These are phyloP conservation scores for Hylaea fasciaria DNA, from an alignment of 2,888 invertebrate genomes.

Conservation along the genomic window DNA sequence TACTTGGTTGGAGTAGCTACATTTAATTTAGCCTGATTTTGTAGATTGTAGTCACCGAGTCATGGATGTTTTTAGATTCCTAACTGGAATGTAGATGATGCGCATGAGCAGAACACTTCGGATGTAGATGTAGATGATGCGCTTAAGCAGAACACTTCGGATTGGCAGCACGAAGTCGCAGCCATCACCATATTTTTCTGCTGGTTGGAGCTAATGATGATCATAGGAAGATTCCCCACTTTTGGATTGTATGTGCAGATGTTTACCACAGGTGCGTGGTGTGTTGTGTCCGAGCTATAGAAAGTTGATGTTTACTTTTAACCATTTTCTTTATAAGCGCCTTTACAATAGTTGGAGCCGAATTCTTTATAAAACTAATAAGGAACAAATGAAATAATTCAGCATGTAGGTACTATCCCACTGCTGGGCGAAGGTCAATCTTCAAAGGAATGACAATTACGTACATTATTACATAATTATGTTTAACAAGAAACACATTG, in stretches of 20 bases:
- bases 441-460: too few species aligned
- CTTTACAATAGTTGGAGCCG: not conserved
- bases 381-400: too few species aligned
- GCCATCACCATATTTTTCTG: conserved; percentile 91
- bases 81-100: conserved; percentile 24
- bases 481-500: too few species aligned
- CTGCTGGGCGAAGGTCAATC: too few species aligned
- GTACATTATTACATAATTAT: too few species aligned
- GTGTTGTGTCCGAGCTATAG: conserved; percentile 2
- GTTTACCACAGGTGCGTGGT: conserved; percentile 88
- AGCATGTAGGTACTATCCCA: too few species aligned
- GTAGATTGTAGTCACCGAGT: not conserved
- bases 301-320: not conserved
- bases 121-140: conserved; percentile 48
- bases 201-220: conserved; percentile 94
- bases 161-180: conserved; percentile 92
- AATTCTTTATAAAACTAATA: not conserved
- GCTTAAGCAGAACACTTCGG: conserved; percentile 62
- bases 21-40: not conserved
- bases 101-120: conserved; percentile 60
- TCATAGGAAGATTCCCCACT: conserved; percentile 93
- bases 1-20: not conserved
- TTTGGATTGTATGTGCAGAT: conserved; percentile 95
- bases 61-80: conserved; percentile 17
- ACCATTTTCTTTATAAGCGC: too few species aligned